Evolutionary conservation across 2,797 vertebrate species (phyloP).

Genomic region (Aeoliscus strigatus): DNA sequence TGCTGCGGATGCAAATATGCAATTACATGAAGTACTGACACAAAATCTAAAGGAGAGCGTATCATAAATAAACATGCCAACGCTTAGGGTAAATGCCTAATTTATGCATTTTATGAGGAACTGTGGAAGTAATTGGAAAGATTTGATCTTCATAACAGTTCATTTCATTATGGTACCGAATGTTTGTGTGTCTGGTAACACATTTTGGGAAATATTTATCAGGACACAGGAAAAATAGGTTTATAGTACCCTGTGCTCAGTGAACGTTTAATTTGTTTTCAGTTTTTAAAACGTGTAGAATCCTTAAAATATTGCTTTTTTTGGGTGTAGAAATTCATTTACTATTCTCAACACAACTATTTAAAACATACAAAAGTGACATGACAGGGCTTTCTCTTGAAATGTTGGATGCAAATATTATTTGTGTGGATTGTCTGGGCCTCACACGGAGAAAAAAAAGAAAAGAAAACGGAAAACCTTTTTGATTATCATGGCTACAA

Average conservation of each 20-base stretch:
- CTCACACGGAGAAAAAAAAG: slow-evolving; percentile 6
- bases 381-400: background rate
- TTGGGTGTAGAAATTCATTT: too few species aligned
- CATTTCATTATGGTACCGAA: slow-evolving; percentile 42
- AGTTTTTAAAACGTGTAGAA: slow-evolving; percentile 20
- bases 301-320: too few species aligned
- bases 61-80: slow-evolving; percentile 69
- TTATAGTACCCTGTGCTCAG: slow-evolving; percentile 18
- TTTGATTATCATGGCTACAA: slow-evolving; percentile 28
- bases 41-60: slow-evolving; percentile 53
- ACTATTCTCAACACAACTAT: background rate
- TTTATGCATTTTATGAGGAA: slow-evolving; percentile 68
- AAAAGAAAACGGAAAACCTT: too few species aligned
- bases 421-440: slow-evolving; percentile 16
- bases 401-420: slow-evolving; percentile 11
- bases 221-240: slow-evolving; percentile 37
- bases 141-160: slow-evolving; percentile 51
- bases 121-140: slow-evolving; percentile 62
- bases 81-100: slow-evolving; percentile 56
- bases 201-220: slow-evolving; percentile 27
- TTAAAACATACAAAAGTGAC: too few species aligned
- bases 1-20: slow-evolving; percentile 57
- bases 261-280: slow-evolving; percentile 23
- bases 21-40: slow-evolving; percentile 64
- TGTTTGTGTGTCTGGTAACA: slow-evolving; percentile 45